Evolutionary conservation across 1,140 invertebrate species (phyloP).

Genomic region (Paralvinella palmiformis): DNA sequence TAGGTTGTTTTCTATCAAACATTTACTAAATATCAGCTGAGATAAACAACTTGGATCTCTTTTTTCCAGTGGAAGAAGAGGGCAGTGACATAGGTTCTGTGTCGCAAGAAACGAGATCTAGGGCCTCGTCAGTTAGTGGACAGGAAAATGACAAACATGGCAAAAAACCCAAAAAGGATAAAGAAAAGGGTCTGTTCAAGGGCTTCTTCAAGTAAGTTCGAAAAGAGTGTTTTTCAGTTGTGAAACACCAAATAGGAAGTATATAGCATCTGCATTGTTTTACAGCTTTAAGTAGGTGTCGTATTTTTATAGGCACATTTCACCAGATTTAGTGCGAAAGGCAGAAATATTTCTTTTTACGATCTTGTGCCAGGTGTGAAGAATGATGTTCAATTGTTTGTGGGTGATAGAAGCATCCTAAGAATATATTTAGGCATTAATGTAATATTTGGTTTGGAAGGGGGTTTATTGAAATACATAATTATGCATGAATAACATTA

Average conservation of each 20-base stretch:
- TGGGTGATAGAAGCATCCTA: too few relatives aligned
- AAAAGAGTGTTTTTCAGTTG: constrained; percentile 72
- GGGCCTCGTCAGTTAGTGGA: constrained; percentile 47
- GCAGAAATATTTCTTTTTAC: background rate
- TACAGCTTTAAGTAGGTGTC: background rate
- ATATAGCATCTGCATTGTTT: background rate
- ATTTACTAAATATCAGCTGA: background rate
- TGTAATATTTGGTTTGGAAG: too few relatives aligned
- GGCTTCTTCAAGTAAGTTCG: too few relatives aligned
- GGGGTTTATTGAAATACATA: too few relatives aligned
- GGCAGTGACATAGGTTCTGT: constrained; percentile 45
- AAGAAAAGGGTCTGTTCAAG: constrained; percentile 62
- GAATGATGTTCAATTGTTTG: too few relatives aligned
- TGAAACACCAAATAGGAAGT: background rate
- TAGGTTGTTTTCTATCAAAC: background rate
- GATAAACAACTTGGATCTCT: background rate
- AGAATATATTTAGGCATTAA: too few relatives aligned
- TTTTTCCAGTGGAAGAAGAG: constrained; percentile 53
- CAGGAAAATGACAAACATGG: constrained; percentile 49
- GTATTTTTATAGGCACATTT: background rate
- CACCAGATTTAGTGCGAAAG: background rate
- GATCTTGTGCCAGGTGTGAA: too few relatives aligned
- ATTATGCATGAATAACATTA: too few relatives aligned
- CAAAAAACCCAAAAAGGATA: constrained; percentile 57
- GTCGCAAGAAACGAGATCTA: constrained; percentile 59